Base-by-base conservation (phyloP, 2,113 vertebrate species). In the Acanthisitta chloris region DNA sequence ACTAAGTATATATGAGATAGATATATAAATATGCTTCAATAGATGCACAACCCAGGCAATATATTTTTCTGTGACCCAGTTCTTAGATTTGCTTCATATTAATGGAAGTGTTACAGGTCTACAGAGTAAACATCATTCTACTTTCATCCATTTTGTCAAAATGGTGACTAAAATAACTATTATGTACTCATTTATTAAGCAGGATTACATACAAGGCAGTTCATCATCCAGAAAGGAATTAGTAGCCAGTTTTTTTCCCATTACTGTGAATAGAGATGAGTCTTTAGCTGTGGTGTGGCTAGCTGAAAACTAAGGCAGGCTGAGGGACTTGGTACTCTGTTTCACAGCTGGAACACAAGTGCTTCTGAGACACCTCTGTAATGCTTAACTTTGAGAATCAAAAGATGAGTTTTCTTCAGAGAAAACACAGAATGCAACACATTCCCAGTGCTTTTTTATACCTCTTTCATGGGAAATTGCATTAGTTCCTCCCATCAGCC, bases 121-220 rank as follows among this genome's bases (percentile, higher is more conserved):
- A 31, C 33, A 92, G 64, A 81, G 36, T 70, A 93, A 93, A 82
- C 34, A 88, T 49, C 33, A 42, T 79, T 65, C 42, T 48, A 69
- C 55, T 74, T 93, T 88, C 59, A 83, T 69, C 19, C 29, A 78
- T 46, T 94, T 92, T 83, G 59, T 24, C 80, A 84, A 62, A 94
- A 70, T 19, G 19, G 54, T 72, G 64, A 52, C 79, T 65, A 13
- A 83, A 38, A 33, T 10, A 55, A 55, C 55, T 40, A 67, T 86
- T 86, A 92, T 57, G 55, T 36, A 36, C 18, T 71, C 28, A 74
- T 94, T 94, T 64, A 92, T 94, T 92, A 88, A 90, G 45, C n/a
- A 61, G 51, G 20, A 86, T 92, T 51, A 59, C 54, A 38, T 55
- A 55, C 38, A 40, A 70, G 40, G 40, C 17, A 81, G 43, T 48